Evolutionary conservation across 2,888 invertebrate species (phyloP).

Genomic region (Junonia oenone): DNA sequence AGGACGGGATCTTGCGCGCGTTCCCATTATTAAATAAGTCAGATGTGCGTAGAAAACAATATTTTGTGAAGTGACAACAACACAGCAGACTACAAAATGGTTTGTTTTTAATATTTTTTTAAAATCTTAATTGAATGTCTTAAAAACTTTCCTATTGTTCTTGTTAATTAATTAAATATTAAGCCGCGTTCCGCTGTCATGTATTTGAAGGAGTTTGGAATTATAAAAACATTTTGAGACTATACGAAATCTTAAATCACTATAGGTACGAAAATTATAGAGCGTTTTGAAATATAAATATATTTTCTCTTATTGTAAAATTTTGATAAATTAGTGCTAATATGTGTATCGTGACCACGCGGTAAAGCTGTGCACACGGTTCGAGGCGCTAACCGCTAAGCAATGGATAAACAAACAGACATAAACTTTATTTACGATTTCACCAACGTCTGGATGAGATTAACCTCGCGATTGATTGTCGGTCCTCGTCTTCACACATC

Average conservation of each 20-base stretch:
- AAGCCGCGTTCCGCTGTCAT: not conserved
- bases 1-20: conserved; percentile 21
- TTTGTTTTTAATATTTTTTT: conserved; percentile 16
- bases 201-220: not conserved
- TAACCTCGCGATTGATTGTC: conserved; percentile 14
- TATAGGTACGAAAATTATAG: no score
- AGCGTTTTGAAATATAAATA: not conserved
- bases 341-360: conserved; percentile 23
- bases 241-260: conserved; percentile 1
- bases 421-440: conserved; percentile 25
- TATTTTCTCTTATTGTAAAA: conserved; percentile 15
- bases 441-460: conserved; percentile 25
- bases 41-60: not conserved
- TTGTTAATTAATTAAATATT: no score
- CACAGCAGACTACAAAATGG: conserved; percentile 18
- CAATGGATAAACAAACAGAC: conserved; percentile 22
- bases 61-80: conserved; percentile 21
- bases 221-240: not conserved
- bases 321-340: conserved; percentile 20
- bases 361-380: conserved; percentile 12
- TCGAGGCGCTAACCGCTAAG: conserved; percentile 14
- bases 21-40: conserved; percentile 15
- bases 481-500: conserved; percentile 8
- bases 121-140: not conserved
- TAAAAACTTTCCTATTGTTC: no score